Base-by-base conservation (phyloP, 1,140 invertebrate genomes). In the Saccostrea glomerata region DNA sequence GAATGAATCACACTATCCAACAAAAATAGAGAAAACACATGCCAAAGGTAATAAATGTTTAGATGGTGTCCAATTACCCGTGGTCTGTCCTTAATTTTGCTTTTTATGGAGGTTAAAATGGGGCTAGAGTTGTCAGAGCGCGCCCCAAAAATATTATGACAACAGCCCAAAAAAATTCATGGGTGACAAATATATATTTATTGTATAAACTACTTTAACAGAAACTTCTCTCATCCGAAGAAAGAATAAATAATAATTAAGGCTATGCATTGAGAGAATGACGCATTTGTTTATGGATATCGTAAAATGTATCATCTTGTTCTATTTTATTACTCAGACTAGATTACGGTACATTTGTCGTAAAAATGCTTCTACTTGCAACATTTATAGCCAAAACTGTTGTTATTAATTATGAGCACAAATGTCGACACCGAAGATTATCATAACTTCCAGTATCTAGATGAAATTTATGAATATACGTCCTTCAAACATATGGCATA, bases 341-440 rank as follows among this genome's bases (percentile, higher is more conserved):
- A 77, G 23, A 77, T 77, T 73, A 36, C 70, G 13, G 25, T 77
- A 11, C 70, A 36, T 25, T 30, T 77, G 25, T 30, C 70, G 70
- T 77, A 36, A 77, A 36, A 36, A 77, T 36, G 23, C 12, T 36
- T 17, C 25, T 20, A 13, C 70, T 36, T 30, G 25, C 2, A 77
- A 77, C 70, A 77, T 77, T 77, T 77, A 77, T 30, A 36, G 70
- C 70, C 15, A 77, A 77, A 66, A n/a, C 60, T 23, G 60, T 66
- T 66, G 60, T 66, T 66, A 17, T 66, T 66, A 66, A 66, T 66
- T 66, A 66, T n/a, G 20, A 20, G 23, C 23, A 23, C 23, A 66
- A 66, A 66, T 12, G 25, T 12, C 25, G 25, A 77, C 70, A 73
- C 7, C 25, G 66, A 23, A 23, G 66, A 73, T 73, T 73, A 73